These are phyloP conservation scores for Papilio elwesi DNA, from an alignment of 2,888 invertebrate species.

Conservation along the genomic window DNA sequence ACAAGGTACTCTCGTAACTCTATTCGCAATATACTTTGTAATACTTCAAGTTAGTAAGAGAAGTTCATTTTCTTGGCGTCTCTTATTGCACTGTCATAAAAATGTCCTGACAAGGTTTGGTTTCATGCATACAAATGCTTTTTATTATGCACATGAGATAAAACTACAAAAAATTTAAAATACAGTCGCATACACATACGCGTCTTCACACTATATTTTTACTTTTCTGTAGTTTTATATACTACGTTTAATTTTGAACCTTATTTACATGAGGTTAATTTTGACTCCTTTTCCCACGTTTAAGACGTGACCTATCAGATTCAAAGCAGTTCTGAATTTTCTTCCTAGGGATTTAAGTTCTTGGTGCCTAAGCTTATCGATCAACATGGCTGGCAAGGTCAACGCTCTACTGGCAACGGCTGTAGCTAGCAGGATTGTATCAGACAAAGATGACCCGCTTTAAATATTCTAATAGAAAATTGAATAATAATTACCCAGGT, in stretches of 20 bases:
- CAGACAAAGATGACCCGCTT: not conserved
- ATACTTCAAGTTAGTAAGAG: not conserved
- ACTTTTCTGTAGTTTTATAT: not conserved
- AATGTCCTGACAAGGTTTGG: not conserved
- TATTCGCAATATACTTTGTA: not conserved
- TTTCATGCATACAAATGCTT: not conserved
- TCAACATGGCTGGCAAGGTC: not conserved
- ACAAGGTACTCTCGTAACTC: not conserved
- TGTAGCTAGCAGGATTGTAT: not conserved
- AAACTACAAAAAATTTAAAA: too few relatives aligned
- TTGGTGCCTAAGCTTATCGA: not conserved
- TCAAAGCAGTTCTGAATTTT: not conserved
- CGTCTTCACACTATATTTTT: not conserved
- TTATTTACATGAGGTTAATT: not conserved
- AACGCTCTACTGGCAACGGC: not conserved
- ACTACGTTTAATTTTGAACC: not conserved
- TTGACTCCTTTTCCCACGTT: not conserved
- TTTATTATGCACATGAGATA: not conserved
- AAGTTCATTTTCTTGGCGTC: slow-evolving; percentile 5
- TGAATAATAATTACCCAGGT: not conserved
- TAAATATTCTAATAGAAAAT: too few relatives aligned
- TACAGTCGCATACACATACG: too few relatives aligned
- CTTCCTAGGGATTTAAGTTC: not conserved
- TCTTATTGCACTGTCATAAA: not conserved
- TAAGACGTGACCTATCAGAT: not conserved